phyloP scores from a whole-genome alignment of 2,113 vertebrate genomes.

The Gavialis gangeticus region DNA sequence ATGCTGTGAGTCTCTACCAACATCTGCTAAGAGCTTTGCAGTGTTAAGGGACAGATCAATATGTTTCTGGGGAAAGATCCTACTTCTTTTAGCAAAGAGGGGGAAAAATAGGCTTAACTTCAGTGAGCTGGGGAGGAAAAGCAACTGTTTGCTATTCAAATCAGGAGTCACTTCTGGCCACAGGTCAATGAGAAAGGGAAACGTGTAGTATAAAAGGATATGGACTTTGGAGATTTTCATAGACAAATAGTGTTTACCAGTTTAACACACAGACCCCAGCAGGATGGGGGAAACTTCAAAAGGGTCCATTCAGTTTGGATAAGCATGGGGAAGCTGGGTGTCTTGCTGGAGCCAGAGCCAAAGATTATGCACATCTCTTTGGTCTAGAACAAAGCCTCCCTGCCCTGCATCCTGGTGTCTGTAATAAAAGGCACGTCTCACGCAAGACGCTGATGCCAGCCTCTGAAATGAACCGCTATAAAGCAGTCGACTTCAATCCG shows the following conservation, averaged over 20 bases:
- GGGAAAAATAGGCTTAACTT: conserved; percentile 21
- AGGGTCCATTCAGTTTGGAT: conserved; percentile 44
- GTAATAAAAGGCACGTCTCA: background rate
- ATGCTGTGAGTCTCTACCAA: background rate
- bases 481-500: too few relatives aligned
- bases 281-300: conserved; percentile 2
- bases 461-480: too few relatives aligned
- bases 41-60: background rate
- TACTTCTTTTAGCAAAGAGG: background rate
- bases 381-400: background rate
- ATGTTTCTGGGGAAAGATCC: background rate
- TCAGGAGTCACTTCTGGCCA: conserved; percentile 61
- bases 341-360: conserved; percentile 33
- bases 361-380: conserved; percentile 54
- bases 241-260: conserved; percentile 39
- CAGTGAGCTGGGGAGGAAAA: background rate
- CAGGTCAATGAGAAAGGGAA: conserved; percentile 73
- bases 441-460: too few relatives aligned
- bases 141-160: conserved; percentile 70
- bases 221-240: conserved; percentile 38
- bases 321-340: conserved; percentile 28
- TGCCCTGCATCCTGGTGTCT: fast-evolving
- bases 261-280: background rate
- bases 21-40: background rate
- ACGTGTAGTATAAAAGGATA: conserved; percentile 43